These are phyloP conservation scores for Champsocephalus esox DNA, from an alignment of 2,797 vertebrate species.

Conservation along the genomic window DNA sequence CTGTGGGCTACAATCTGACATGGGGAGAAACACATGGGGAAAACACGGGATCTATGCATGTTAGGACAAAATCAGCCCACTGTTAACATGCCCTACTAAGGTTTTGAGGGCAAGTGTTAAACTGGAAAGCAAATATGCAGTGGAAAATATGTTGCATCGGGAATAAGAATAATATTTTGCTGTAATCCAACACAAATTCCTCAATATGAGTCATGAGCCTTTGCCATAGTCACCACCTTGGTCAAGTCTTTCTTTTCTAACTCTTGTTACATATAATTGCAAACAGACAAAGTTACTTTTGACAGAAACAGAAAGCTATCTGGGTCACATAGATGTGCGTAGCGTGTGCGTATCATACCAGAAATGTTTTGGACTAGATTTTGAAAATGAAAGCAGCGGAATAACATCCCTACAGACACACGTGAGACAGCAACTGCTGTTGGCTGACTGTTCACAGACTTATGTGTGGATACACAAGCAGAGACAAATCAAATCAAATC, in stretches of 20 bases:
- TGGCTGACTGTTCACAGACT: slow-evolving; percentile 52
- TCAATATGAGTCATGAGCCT: slow-evolving; percentile 67
- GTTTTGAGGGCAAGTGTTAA: slow-evolving; percentile 36
- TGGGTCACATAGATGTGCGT: slow-evolving; percentile 64
- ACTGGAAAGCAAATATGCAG: slow-evolving; percentile 46
- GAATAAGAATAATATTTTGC: slow-evolving; percentile 68
- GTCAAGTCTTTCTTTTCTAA: slow-evolving; percentile 46
- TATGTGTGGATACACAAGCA: slow-evolving; percentile 40
- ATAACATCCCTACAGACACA: slow-evolving; percentile 61
- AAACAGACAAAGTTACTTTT: slow-evolving; percentile 73
- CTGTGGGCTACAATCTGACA: slow-evolving; percentile 27
- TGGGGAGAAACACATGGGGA: slow-evolving; percentile 6
- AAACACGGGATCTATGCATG: slow-evolving; percentile 8
- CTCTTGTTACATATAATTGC: slow-evolving; percentile 74
- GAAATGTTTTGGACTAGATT: slow-evolving; percentile 65
- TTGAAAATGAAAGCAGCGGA: slow-evolving; percentile 66
- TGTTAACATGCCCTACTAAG: slow-evolving; percentile 24
- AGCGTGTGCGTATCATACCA: slow-evolving; percentile 36
- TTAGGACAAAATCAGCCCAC: slow-evolving; percentile 31
- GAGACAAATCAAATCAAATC: slow-evolving; percentile 25
- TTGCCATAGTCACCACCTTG: slow-evolving; percentile 62
- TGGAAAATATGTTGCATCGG: slow-evolving; percentile 65
- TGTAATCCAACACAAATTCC: slow-evolving; percentile 73
- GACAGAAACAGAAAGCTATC: slow-evolving; percentile 61
- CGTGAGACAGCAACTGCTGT: slow-evolving; percentile 52